Base-by-base conservation (phyloP, 1,140 invertebrate species). In the Daktulosphaira vitifoliae region DNA sequence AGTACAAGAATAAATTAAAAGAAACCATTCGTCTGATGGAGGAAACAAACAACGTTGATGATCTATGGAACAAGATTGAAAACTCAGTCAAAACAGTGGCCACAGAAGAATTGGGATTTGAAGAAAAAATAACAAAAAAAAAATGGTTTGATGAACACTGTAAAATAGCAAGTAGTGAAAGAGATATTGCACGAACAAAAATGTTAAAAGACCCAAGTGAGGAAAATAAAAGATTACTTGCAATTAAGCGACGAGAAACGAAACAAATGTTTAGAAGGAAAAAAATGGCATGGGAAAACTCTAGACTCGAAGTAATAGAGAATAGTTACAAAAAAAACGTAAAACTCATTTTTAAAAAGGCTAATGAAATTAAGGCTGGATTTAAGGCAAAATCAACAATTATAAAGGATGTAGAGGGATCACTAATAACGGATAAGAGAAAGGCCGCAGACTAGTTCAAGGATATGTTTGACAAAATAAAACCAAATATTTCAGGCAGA, bases 341-440 rank as follows among this genome's bases (percentile, higher is more conserved):
- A 46, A 46, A 20, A 46, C 16, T 46, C n/a, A n/a, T 46, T 46
- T 46, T 46, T 46, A 20, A 46, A 46, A 46, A 46, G 42, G 16
- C 42, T 18, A 46, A 46, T 46, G 16, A 46, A 16, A 20, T 46
- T 46, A 46, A 46, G 16, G 5, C 3, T 13, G 42, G 42, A 46
- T 46, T 20, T 46, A 46, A 46, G 42, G 42, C 16, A 46, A 46
- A 46, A 46, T 18, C 42, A 46, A 46, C 4, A 46, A 46, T 20
- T 46, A 46, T 46, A 46, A 46, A 46, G 42, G 42, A 46, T 20
- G 16, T 5, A 46, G 16, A 46, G 5, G 2, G 16, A 20, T 46
- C 4, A 46, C 42, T 46, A 46, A 46, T 20, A 46, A 46, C 42
- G 2, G 16, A 46, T 46, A 46, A 46, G n/a, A n/a, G n/a, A n/a